A percentile compares a stretch with the other conserved stretches of the same genome.
phyloP scores from a whole-genome alignment of 2,888 invertebrate genomes.

The Drosophila kambysellisi region DNA sequence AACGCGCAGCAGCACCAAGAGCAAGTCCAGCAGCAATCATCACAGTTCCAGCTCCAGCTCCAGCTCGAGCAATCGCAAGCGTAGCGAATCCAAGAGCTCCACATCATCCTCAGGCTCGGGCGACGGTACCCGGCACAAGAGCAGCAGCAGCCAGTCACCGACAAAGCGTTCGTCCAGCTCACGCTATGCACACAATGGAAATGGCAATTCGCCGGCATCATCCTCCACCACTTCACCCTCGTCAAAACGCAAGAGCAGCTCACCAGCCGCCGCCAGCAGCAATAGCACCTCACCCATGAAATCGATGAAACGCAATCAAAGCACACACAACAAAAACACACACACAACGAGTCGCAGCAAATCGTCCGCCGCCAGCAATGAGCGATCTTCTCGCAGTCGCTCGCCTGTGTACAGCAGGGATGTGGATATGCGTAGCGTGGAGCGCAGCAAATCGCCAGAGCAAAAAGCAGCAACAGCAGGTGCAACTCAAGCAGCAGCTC shows the following conservation, averaged over 20 bases:
- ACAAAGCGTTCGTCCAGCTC: constrained; percentile 48
- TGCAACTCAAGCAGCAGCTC: constrained; percentile 24
- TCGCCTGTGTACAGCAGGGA: constrained; percentile 80
- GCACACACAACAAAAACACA: constrained; percentile 59
- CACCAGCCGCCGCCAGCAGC: constrained; percentile 74
- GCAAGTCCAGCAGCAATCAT: constrained; percentile 47
- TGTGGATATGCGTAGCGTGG: constrained; percentile 74
- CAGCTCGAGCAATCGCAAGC: constrained; percentile 72
- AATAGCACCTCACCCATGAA: constrained; percentile 24
- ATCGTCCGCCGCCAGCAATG: constrained; percentile 33
- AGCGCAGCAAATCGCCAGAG: constrained; percentile 64
- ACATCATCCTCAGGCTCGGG: constrained; percentile 71
- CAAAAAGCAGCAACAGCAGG: constrained; percentile 8
- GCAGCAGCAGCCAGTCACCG: constrained; percentile 45
- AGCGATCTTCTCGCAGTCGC: constrained; percentile 79
- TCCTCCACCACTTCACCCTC: constrained; percentile 1
- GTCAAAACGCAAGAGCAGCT: constrained; percentile 78
- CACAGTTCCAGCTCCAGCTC: constrained; percentile 57
- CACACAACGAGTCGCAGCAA: constrained; percentile 38
- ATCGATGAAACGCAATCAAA: constrained; percentile 58
- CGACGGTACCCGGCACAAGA: constrained; percentile 64
- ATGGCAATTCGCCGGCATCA: constrained; percentile 57
- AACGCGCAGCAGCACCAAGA: constrained; percentile 56
- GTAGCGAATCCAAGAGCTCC: constrained; percentile 80
- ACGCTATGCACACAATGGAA: constrained; percentile 63